These are phyloP conservation scores for Eubucco bourcierii DNA, from an alignment of 2,113 vertebrate genomes.

Conservation along the genomic window DNA sequence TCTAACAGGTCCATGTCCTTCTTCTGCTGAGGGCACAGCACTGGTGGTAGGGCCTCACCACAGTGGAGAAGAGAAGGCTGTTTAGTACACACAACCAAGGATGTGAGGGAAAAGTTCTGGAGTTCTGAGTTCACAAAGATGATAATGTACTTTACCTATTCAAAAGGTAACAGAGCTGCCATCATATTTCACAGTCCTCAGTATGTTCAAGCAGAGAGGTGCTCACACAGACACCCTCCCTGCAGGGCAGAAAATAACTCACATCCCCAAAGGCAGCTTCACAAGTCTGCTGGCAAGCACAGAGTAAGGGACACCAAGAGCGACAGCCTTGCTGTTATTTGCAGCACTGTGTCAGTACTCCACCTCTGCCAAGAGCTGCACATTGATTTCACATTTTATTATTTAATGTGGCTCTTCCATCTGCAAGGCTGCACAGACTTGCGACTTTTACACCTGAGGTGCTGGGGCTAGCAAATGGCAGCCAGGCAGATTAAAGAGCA, in stretches of 20 bases:
- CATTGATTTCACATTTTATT: neutral
- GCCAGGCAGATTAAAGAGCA: slow-evolving; percentile 16
- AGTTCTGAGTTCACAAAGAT: neutral
- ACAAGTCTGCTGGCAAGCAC: neutral
- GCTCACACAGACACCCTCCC: neutral
- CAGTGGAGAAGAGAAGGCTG: neutral
- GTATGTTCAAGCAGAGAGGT: neutral
- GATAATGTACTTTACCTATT: neutral
- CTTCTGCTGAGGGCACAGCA: neutral
- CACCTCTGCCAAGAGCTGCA: neutral
- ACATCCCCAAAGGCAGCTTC: neutral
- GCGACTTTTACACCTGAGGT: slow-evolving; percentile 14
- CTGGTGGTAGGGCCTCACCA: neutral
- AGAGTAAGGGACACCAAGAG: neutral
- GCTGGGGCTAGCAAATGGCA: neutral
- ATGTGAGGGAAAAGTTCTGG: neutral
- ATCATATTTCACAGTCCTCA: fast-evolving
- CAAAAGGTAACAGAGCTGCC: neutral
- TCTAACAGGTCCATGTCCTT: neutral
- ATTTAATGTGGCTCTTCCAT: neutral
- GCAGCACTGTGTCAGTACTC: neutral
- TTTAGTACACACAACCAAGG: neutral
- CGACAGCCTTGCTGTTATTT: neutral
- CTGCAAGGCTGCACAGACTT: neutral
- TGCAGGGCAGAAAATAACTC: neutral